phyloP scores from a whole-genome alignment of 2,888 invertebrate genomes.

The Antheraea yamamai region DNA sequence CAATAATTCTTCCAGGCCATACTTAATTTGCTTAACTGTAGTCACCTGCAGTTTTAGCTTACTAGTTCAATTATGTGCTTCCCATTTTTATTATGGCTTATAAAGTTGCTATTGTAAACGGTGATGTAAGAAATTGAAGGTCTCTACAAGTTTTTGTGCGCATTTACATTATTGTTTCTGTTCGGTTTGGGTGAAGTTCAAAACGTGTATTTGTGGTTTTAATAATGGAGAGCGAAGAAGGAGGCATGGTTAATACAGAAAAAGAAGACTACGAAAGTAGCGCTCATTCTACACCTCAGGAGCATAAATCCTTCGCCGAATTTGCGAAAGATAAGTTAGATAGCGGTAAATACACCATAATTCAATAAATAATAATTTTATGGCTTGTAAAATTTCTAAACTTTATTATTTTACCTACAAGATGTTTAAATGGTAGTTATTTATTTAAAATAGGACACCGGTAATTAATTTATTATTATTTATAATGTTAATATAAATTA shows the following conservation, averaged over 20 bases:
- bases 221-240: constrained; percentile 68
- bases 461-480: no score
- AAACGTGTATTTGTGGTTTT: constrained; percentile 24
- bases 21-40: not conserved
- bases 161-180: constrained; percentile 51
- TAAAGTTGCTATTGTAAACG: constrained; percentile 56
- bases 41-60: not conserved
- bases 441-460: not conserved
- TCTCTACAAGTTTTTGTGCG: constrained; percentile 45
- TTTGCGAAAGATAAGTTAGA: constrained; percentile 77
- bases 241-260: constrained; percentile 55
- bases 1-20: not conserved
- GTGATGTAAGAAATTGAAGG: constrained; percentile 79
- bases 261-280: constrained; percentile 72
- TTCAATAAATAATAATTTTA: not conserved
- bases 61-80: constrained; percentile 1
- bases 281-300: constrained; percentile 73
- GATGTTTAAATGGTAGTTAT: not conserved
- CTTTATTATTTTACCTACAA: not conserved
- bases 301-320: constrained; percentile 75
- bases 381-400: not conserved
- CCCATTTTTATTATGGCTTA: not conserved
- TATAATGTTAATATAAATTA: not conserved
- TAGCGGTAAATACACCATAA: constrained; percentile 57
- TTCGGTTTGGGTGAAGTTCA: constrained; percentile 27